Percentiles rank a stretch among this genome's conserved stretches.
Evolutionary conservation across 23 tunicate species (phyloP).

Genomic region (Halocynthia aurantium): DNA sequence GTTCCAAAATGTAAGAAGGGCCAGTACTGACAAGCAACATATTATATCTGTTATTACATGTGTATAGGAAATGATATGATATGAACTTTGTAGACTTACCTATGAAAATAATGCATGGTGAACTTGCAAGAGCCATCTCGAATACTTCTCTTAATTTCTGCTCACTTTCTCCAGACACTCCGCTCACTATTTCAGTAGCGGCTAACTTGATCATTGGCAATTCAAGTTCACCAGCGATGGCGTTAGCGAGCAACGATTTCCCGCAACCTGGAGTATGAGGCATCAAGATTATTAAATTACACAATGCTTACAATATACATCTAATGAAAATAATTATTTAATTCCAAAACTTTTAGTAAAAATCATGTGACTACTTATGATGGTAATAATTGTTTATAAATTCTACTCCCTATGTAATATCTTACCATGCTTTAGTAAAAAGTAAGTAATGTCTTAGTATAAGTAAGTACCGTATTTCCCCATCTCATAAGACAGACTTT

Average conservation of each 20-base stretch:
- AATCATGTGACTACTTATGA: not conserved
- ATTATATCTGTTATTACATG: too few relatives aligned
- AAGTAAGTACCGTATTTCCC: too few relatives aligned
- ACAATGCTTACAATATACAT: too few relatives aligned
- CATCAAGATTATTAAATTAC: too few relatives aligned
- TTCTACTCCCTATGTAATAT: too few relatives aligned
- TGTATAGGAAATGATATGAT: too few relatives aligned
- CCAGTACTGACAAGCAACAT: not conserved
- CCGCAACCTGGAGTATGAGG: constrained; percentile 23
- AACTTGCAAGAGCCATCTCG: constrained; percentile 40
- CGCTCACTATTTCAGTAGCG: constrained; percentile 67
- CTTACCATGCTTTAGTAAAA: too few relatives aligned
- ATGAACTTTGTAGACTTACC: constrained; percentile 20
- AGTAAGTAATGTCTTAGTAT: too few relatives aligned
- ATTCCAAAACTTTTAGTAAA: not conserved
- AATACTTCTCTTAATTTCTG: constrained; percentile 63
- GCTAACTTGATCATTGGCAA: constrained; percentile 58
- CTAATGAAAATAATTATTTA: too few relatives aligned
- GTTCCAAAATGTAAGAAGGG: not conserved
- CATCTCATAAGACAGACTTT: too few relatives aligned
- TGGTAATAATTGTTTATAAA: too few relatives aligned
- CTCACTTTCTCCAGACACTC: constrained; percentile 83
- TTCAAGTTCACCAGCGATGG: constrained; percentile 71
- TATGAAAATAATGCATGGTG: constrained; percentile 79
- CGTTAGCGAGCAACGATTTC: constrained; percentile 67